phyloP scores from a whole-genome alignment of 2,888 invertebrate genomes.

The Lycocerus yunnanus region DNA sequence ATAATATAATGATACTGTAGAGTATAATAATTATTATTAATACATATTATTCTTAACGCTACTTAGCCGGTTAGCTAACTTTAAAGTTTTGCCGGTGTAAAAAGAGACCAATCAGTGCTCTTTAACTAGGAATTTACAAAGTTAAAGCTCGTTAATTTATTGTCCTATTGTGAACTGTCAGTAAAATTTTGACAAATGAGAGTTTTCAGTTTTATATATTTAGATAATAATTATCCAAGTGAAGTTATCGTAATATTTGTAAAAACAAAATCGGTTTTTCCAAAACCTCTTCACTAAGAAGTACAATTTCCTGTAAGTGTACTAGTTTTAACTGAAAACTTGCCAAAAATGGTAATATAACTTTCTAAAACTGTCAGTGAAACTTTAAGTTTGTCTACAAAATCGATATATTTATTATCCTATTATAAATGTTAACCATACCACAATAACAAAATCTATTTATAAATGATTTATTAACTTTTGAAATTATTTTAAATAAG shows the following conservation, averaged over 20 bases:
- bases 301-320: neutral
- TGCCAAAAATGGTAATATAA: neutral
- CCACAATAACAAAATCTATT: too few relatives aligned
- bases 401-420: neutral
- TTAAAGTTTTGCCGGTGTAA: too few relatives aligned
- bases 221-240: neutral
- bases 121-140: neutral
- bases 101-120: too few relatives aligned
- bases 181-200: neutral
- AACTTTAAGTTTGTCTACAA: neutral
- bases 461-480: too few relatives aligned
- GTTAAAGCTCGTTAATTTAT: neutral
- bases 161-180: too few relatives aligned
- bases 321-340: neutral
- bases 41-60: too few relatives aligned
- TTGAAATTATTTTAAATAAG: too few relatives aligned
- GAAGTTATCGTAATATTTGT: neutral
- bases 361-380: neutral
- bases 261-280: neutral
- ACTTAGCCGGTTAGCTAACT: too few relatives aligned
- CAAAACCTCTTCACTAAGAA: neutral
- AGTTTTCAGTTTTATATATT: neutral
- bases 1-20: too few relatives aligned
- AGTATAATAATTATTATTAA: too few relatives aligned
- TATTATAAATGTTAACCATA: neutral